These are phyloP conservation scores for Tetragonula clypearis DNA, from an alignment of 1,140 invertebrate genomes.

Conservation along the genomic window DNA sequence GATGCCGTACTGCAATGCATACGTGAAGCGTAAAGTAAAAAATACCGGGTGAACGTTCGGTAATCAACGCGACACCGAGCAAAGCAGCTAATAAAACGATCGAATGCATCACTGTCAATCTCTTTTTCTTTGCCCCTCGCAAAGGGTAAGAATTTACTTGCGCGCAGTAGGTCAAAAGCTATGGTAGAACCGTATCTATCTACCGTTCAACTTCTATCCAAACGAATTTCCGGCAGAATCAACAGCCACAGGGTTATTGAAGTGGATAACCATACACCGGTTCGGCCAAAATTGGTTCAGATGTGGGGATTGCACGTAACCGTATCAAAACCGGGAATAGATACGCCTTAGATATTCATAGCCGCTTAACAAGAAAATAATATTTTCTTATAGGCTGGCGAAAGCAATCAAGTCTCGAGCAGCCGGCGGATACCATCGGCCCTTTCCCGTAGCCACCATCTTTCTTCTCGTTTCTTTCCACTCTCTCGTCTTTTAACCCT, in stretches of 20 bases:
- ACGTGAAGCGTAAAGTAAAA: not conserved
- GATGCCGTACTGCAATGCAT: too few relatives aligned
- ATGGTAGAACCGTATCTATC: not conserved
- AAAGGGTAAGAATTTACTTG: not conserved
- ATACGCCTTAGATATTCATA: constrained; percentile 32
- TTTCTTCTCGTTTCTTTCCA: not conserved
- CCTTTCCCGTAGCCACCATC: not conserved
- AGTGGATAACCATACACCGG: not conserved
- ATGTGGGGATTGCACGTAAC: not conserved
- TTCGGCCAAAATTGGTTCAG: not conserved
- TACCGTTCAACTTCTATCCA: not conserved
- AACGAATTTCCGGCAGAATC: constrained; percentile 15
- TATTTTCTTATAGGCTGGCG: not conserved
- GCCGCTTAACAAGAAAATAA: constrained; percentile 14
- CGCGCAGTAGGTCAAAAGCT: not conserved
- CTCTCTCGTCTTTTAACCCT: too few relatives aligned
- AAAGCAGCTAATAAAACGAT: not conserved
- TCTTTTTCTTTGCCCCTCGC: not conserved
- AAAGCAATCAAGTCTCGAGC: not conserved
- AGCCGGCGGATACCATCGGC: not conserved
- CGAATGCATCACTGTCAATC: not conserved
- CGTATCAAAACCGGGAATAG: not conserved
- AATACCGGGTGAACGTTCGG: not conserved
- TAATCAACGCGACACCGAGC: not conserved
- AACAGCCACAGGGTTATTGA: constrained; percentile 10